phyloP scores from a whole-genome alignment of 2,797 vertebrate genomes.

The Tokudaia tokunoshimensis region DNA sequence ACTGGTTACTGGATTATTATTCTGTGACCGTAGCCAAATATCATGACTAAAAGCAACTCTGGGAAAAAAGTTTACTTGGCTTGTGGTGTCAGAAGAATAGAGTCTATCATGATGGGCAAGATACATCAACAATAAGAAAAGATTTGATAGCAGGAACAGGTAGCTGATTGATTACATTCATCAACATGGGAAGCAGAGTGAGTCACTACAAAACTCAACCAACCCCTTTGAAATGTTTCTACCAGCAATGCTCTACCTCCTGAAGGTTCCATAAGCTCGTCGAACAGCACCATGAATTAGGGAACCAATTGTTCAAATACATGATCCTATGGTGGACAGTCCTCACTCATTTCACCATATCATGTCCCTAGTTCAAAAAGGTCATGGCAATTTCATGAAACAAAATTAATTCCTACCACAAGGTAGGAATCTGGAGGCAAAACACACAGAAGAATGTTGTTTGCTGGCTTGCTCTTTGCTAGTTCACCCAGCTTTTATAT shows the following conservation, averaged over 20 bases:
- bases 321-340: not conserved
- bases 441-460: not conserved
- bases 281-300: not conserved
- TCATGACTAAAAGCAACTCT: not conserved
- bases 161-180: not conserved
- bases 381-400: not conserved
- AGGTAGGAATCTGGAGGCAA: not conserved
- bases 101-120: not conserved
- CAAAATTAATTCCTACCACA: not conserved
- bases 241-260: not conserved
- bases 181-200: not conserved
- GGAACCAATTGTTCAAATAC: not conserved
- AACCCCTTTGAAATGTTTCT: not conserved
- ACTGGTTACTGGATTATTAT: not conserved
- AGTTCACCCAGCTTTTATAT: not conserved
- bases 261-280: not conserved
- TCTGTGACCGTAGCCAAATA: not conserved
- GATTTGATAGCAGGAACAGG: not conserved
- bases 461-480: not conserved
- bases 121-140: not conserved
- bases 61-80: not conserved
- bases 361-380: not conserved
- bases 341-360: not conserved
- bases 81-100: not conserved
- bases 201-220: not conserved